phyloP scores from a whole-genome alignment of 2,113 vertebrate species.

The Pseudonaja textilis region DNA sequence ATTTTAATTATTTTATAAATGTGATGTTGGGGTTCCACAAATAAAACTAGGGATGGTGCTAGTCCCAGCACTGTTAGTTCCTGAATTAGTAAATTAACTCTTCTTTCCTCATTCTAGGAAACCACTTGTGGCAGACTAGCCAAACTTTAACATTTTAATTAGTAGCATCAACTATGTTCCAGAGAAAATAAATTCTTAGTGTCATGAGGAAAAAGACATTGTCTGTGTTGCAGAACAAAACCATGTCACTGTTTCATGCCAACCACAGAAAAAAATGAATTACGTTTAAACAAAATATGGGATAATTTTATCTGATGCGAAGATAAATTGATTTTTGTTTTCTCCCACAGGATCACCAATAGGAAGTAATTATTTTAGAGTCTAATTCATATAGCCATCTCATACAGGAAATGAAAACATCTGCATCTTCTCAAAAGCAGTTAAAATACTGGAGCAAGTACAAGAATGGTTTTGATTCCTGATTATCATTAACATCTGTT shows the following conservation, averaged over 20 bases:
- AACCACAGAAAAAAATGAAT: accelerated
- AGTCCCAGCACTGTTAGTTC: background rate
- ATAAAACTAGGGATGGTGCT: background rate
- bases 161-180: background rate
- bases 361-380: accelerated
- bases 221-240: background rate
- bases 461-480: background rate
- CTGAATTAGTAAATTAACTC: background rate
- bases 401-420: background rate
- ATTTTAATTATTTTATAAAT: background rate
- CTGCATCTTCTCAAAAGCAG: background rate
- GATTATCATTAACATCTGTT: background rate
- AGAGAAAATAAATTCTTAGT: background rate
- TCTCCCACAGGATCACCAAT: background rate
- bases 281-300: accelerated
- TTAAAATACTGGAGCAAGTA: background rate
- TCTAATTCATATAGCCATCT: accelerated
- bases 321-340: background rate
- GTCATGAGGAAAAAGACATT: background rate
- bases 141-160: background rate
- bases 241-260: accelerated
- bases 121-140: background rate
- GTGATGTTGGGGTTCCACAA: background rate
- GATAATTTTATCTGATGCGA: background rate
- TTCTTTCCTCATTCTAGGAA: background rate